Conservation (phyloP, 2,113 vertebrate genomes). For the Chamaetylas fuelleborni region DNA sequence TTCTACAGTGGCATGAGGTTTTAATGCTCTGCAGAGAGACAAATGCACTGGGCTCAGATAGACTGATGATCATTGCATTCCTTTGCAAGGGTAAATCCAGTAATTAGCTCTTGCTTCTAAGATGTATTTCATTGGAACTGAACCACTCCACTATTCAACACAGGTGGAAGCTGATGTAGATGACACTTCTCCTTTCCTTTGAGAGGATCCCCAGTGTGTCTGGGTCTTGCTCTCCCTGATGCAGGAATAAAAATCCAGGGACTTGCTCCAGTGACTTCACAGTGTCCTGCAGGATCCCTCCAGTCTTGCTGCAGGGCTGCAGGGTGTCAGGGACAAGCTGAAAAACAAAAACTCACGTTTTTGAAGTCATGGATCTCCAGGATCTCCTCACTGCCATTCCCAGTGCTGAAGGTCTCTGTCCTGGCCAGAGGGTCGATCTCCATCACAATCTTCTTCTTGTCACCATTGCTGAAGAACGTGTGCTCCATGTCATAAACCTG, state of each 20-base stretch:
- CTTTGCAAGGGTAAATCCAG: constrained; percentile 48
- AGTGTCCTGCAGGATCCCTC: background rate
- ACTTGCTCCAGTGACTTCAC: rapidly evolving
- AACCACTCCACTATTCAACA: background rate
- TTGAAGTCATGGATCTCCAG: constrained; percentile 96
- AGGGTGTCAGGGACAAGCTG: background rate
- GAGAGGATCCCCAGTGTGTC: background rate
- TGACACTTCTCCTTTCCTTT: background rate
- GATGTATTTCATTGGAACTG: background rate
- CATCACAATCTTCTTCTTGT: constrained; percentile 87
- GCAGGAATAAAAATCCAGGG: background rate
- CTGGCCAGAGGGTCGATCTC: constrained; percentile 85
- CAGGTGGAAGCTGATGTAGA: background rate
- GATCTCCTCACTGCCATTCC: constrained; percentile 88
- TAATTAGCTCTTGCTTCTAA: constrained; percentile 8
- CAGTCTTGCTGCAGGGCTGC: background rate
- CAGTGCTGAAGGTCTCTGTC: constrained; percentile 87
- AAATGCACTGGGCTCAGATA: background rate
- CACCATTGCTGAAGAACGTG: constrained; percentile 83
- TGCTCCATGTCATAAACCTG: constrained; percentile 90
- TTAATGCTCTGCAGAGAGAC: constrained; percentile 58
- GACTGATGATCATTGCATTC: constrained; percentile 38
- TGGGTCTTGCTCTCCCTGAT: background rate
- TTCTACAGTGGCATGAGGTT: constrained; percentile 31
- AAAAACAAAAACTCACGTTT: constrained; percentile 81